These are phyloP conservation scores for Martes flavigula DNA, from an alignment of 2,797 vertebrate species.

Conservation along the genomic window DNA sequence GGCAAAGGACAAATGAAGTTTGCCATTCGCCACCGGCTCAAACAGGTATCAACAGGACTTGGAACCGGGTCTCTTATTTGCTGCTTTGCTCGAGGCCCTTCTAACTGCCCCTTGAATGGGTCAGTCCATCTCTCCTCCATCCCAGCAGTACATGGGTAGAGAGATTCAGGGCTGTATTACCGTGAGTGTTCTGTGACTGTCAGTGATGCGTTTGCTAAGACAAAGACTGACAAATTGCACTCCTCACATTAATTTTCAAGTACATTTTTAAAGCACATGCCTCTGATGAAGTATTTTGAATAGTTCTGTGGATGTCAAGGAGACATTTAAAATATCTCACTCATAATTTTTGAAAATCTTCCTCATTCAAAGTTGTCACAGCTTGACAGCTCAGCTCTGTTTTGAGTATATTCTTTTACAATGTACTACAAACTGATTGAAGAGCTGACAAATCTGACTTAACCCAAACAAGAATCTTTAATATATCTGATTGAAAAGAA, in stretches of 20 bases:
- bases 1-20: constrained; percentile 64
- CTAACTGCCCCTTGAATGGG: neutral
- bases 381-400: constrained; percentile 79
- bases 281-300: constrained; percentile 80
- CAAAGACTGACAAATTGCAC: constrained; percentile 78
- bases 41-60: constrained; percentile 57
- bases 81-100: constrained; percentile 34
- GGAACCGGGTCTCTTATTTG: constrained; percentile 17
- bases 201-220: constrained; percentile 38
- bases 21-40: neutral
- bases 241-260: constrained; percentile 79
- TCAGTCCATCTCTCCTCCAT: neutral
- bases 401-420: constrained; percentile 77
- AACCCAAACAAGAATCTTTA: constrained; percentile 80
- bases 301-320: constrained; percentile 80
- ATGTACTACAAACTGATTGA: constrained; percentile 80
- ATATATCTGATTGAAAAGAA: constrained; percentile 72
- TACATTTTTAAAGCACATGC: constrained; percentile 71
- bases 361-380: constrained; percentile 83
- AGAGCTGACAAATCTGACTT: constrained; percentile 79
- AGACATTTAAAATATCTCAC: constrained; percentile 84
- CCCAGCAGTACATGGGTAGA: neutral
- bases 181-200: neutral
- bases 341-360: constrained; percentile 83
- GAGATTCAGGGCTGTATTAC: neutral